A percentile compares a stretch with the other conserved stretches of the same genome.
Conservation (phyloP, 2,888 invertebrate species). For the Papilio gigon region DNA sequence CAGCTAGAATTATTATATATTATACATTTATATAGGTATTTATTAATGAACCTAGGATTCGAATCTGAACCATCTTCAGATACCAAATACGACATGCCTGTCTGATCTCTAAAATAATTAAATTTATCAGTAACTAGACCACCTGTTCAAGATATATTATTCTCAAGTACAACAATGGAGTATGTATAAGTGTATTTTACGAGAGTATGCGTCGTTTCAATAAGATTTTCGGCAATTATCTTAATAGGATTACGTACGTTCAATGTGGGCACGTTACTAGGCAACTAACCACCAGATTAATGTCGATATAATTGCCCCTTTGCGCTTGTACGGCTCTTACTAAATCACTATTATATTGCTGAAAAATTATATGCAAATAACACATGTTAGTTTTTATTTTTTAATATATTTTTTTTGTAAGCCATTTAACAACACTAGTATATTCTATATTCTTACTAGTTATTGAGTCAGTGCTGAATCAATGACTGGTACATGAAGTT, state of each 20-base stretch:
- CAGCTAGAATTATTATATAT: too few relatives aligned
- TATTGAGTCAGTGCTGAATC: too few relatives aligned
- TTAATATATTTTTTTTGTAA: neutral
- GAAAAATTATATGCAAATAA: conserved; percentile 31
- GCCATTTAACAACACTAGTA: too few relatives aligned
- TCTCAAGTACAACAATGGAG: conserved; percentile 33
- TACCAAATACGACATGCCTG: neutral
- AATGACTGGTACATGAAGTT: too few relatives aligned
- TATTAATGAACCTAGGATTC: neutral
- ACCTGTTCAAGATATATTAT: conserved; percentile 23
- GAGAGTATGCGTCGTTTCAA: conserved; percentile 56
- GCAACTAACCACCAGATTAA: conserved; percentile 75
- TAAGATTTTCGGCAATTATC: conserved; percentile 78
- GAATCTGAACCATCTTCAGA: neutral
- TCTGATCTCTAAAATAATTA: conserved; percentile 13
- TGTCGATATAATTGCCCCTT: conserved; percentile 73
- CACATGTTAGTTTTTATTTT: neutral
- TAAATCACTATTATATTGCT: conserved; percentile 36
- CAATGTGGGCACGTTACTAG: conserved; percentile 72
- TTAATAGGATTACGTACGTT: conserved; percentile 75
- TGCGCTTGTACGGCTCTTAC: conserved; percentile 46
- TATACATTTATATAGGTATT: too few relatives aligned
- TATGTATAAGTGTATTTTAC: conserved; percentile 45
- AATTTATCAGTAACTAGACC: conserved; percentile 14
- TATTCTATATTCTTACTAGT: too few relatives aligned